Evolutionary conservation across 1,140 invertebrate species (phyloP).

Genomic region (Ceratina japonica): DNA sequence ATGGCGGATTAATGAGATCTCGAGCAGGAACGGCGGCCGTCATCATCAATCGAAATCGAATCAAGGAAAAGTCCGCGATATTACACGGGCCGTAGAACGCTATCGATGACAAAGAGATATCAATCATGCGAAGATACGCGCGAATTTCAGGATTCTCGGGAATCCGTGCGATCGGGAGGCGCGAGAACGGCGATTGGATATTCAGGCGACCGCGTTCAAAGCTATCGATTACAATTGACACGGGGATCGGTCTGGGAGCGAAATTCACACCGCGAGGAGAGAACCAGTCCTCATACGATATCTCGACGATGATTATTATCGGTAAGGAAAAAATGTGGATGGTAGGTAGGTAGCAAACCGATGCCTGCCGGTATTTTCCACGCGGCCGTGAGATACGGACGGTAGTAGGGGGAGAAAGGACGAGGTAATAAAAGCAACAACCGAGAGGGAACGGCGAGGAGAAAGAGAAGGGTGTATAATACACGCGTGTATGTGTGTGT

Average conservation of each 20-base stretch:
- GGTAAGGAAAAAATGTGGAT: constrained; percentile 37
- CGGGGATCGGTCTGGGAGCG: constrained; percentile 29
- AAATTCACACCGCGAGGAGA: constrained; percentile 56
- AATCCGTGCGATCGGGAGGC: constrained; percentile 19
- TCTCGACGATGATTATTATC: constrained; percentile 51
- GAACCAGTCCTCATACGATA: constrained; percentile 57
- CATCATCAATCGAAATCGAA: background rate
- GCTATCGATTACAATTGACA: constrained; percentile 65
- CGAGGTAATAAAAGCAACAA: background rate
- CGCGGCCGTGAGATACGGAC: background rate
- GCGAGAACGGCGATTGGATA: constrained; percentile 30
- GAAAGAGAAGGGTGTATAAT: background rate
- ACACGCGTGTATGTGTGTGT: background rate
- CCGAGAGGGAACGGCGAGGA: background rate
- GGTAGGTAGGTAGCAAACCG: background rate
- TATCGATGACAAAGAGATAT: constrained; percentile 61
- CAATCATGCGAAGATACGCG: constrained; percentile 37
- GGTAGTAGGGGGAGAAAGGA: background rate
- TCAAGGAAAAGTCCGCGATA: background rate
- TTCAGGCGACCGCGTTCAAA: constrained; percentile 53
- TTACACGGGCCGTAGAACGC: background rate
- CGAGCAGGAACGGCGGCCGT: background rate
- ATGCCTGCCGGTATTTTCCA: constrained; percentile 40
- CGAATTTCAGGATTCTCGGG: constrained; percentile 37
- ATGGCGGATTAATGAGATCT: background rate